A percentile compares a stretch with the other conserved stretches of the same genome.
Conservation (phyloP, 2,888 invertebrate genomes). For the Pachycephus smyrnensis region DNA sequence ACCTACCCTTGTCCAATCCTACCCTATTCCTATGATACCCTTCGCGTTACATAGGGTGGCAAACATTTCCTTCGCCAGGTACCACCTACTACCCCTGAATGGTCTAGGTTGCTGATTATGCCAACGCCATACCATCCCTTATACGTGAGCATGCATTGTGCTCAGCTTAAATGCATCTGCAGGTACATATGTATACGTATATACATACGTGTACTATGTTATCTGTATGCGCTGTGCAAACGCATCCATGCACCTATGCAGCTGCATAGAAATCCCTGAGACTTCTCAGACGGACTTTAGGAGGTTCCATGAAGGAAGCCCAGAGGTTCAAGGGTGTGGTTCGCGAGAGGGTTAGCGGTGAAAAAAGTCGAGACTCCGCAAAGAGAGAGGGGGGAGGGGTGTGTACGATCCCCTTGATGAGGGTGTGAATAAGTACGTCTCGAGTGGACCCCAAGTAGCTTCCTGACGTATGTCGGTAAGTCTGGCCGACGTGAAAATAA, state of each 20-base stretch:
- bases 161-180: background rate
- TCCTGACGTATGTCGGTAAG: background rate
- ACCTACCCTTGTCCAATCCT: background rate
- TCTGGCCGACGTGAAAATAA: background rate
- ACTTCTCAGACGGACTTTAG: slow-evolving; percentile 37
- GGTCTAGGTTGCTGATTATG: background rate
- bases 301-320: slow-evolving; percentile 9
- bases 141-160: background rate
- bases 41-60: background rate
- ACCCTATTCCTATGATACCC: background rate
- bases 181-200: background rate
- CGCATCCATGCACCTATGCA: background rate
- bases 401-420: slow-evolving; percentile 48
- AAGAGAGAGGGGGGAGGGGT: slow-evolving; percentile 11
- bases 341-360: background rate
- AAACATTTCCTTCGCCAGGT: background rate
- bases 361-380: slow-evolving; percentile 30
- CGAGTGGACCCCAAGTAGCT: slow-evolving; percentile 37
- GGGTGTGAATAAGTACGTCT: slow-evolving; percentile 61
- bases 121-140: background rate
- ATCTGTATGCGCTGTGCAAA: background rate
- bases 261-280: background rate
- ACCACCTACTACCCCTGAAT: background rate
- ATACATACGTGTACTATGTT: no score
- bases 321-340: background rate